phyloP scores from a whole-genome alignment of 2,888 invertebrate genomes.

The Sicus ferrugineus region DNA sequence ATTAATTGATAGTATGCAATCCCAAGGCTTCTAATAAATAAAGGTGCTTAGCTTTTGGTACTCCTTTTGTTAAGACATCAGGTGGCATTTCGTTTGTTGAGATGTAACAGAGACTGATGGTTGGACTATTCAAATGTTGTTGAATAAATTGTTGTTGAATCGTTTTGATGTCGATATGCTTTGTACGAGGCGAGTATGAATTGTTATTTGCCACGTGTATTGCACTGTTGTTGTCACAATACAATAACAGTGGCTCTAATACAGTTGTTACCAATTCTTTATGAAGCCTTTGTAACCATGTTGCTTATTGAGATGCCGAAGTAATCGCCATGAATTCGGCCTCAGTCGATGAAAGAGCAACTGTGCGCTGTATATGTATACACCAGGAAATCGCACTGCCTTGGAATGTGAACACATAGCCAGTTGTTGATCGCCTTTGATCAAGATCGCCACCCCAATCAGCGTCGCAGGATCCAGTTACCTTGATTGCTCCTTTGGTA shows the following conservation, averaged over 20 bases:
- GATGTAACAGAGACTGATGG: slow-evolving; percentile 14
- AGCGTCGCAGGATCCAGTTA: slow-evolving; percentile 36
- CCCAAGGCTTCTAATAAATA: neutral
- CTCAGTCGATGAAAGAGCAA: slow-evolving; percentile 29
- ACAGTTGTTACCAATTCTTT: slow-evolving; percentile 6
- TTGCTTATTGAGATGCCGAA: slow-evolving; percentile 36
- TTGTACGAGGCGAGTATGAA: slow-evolving; percentile 13
- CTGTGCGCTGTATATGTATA: slow-evolving; percentile 20
- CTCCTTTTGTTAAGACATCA: slow-evolving; percentile 25
- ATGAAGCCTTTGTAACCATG: slow-evolving; percentile 34
- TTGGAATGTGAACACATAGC: slow-evolving; percentile 29
- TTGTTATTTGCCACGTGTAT: slow-evolving; percentile 12
- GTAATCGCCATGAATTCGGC: slow-evolving; percentile 30
- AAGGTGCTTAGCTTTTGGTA: neutral
- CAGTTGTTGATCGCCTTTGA: slow-evolving; percentile 28
- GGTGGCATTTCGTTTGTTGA: slow-evolving; percentile 11
- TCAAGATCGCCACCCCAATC: slow-evolving; percentile 37
- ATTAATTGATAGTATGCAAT: neutral
- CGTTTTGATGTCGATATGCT: slow-evolving; percentile 16
- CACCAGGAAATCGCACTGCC: slow-evolving; percentile 20
- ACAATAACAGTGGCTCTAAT: neutral
- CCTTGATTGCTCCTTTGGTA: slow-evolving; percentile 4
- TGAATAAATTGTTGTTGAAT: slow-evolving; percentile 18
- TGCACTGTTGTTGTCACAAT: slow-evolving; percentile 28
- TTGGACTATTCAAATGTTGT: slow-evolving; percentile 4